phyloP scores from a whole-genome alignment of 2,888 invertebrate genomes.

The Galeopsomyia nigrocyanea region DNA sequence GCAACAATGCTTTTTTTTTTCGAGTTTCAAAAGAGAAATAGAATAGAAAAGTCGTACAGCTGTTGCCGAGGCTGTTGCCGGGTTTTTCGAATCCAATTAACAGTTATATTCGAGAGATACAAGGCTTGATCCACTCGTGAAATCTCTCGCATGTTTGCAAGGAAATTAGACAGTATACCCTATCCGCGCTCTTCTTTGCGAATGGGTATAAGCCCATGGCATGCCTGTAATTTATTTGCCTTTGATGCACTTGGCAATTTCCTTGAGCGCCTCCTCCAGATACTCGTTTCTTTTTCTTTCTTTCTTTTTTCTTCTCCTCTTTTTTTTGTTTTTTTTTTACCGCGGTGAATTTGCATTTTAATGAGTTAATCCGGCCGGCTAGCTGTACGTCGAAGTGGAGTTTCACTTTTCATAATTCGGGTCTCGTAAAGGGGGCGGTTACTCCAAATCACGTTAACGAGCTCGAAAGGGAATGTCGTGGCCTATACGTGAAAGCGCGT shows the following conservation, averaged over 20 bases:
- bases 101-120: too few species aligned
- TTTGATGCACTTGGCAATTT: slow-evolving; percentile 47
- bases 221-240: slow-evolving; percentile 37
- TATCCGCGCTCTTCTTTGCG: too few species aligned
- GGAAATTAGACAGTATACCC: too few species aligned
- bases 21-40: too few species aligned
- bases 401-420: slow-evolving; percentile 44
- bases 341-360: slow-evolving; percentile 42
- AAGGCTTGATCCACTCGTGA: too few species aligned
- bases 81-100: too few species aligned
- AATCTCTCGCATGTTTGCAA: too few species aligned
- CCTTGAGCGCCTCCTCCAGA: slow-evolving; percentile 1
- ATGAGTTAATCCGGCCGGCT: slow-evolving; percentile 41
- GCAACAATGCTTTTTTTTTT: too few species aligned
- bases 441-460: slow-evolving; percentile 38
- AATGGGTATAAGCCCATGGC: not conserved
- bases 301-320: not conserved
- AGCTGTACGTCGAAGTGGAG: not conserved
- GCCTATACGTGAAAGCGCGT: not conserved
- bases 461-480: not conserved
- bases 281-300: not conserved
- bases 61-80: too few species aligned
- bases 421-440: slow-evolving; percentile 4
- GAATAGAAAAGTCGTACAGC: too few species aligned
- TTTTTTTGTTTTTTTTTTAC: too few species aligned